phyloP scores from a whole-genome alignment of 2,113 vertebrate genomes.

The Trinectes maculatus region DNA sequence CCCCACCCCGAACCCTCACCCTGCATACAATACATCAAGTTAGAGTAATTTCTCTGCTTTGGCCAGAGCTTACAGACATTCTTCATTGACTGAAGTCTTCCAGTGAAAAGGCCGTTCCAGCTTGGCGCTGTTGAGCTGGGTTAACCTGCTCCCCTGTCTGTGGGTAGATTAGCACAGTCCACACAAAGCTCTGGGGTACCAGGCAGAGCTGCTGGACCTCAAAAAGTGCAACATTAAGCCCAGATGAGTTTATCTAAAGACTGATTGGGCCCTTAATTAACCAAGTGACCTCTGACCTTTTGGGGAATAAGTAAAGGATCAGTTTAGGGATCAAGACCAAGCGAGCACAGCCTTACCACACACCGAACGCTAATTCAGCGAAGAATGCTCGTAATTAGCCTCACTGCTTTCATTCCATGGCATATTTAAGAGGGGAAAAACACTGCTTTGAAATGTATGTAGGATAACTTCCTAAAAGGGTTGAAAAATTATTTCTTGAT shows the following conservation, averaged over 20 bases:
- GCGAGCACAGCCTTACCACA: conserved; percentile 90
- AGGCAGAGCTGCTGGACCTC: conserved; percentile 90
- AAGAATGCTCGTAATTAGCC: conserved; percentile 97
- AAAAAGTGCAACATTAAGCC: conserved; percentile 91
- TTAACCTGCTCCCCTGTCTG: conserved; percentile 87
- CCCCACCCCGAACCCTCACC: conserved; percentile 66
- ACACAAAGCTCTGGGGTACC: conserved; percentile 90
- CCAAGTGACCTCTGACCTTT: conserved; percentile 91
- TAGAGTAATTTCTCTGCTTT: conserved; percentile 83
- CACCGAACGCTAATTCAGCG: conserved; percentile 94
- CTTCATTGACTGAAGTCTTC: conserved; percentile 90
- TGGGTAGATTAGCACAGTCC: conserved; percentile 89
- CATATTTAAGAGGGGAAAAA: conserved; percentile 82
- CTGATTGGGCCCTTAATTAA: conserved; percentile 93
- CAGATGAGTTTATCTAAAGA: conserved; percentile 91
- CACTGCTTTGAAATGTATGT: conserved; percentile 87
- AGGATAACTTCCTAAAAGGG: conserved; percentile 89
- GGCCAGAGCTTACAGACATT: conserved; percentile 90
- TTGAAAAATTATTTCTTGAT: conserved; percentile 69
- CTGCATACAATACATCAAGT: conserved; percentile 81
- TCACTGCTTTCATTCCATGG: conserved; percentile 88
- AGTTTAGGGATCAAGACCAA: conserved; percentile 92
- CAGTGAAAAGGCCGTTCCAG: conserved; percentile 87
- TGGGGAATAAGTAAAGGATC: conserved; percentile 94
- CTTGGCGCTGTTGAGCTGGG: conserved; percentile 86